Evolutionary conservation across 2,113 vertebrate genomes (phyloP).

Genomic region (Hypomesus transpacificus): DNA sequence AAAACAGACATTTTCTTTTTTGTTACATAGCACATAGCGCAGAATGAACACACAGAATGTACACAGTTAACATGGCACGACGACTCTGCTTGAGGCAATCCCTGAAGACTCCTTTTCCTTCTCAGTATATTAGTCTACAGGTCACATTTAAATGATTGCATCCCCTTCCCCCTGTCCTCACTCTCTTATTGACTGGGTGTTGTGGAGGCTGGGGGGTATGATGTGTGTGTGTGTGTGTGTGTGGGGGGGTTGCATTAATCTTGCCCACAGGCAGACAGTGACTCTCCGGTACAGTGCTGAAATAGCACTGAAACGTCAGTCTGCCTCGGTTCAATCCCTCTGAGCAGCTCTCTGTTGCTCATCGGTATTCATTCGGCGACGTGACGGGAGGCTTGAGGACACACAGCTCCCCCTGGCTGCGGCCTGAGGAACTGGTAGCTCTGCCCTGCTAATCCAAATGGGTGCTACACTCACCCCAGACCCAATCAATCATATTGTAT

Average conservation of each 20-base stretch:
- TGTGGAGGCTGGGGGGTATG: slow-evolving; percentile 14
- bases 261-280: slow-evolving; percentile 65
- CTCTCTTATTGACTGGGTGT: slow-evolving; percentile 53
- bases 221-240: slow-evolving; percentile 17
- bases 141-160: slow-evolving; percentile 61
- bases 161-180: slow-evolving; percentile 28
- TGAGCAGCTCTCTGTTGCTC: slow-evolving; percentile 47
- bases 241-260: slow-evolving; percentile 38
- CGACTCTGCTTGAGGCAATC: slow-evolving; percentile 53
- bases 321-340: slow-evolving; percentile 56
- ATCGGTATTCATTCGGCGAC: slow-evolving; percentile 57
- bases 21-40: slow-evolving; percentile 13
- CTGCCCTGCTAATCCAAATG: background rate
- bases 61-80: background rate
- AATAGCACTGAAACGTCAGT: slow-evolving; percentile 54
- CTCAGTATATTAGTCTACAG: slow-evolving; percentile 32
- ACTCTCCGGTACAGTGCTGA: slow-evolving; percentile 58
- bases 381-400: slow-evolving; percentile 43
- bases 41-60: slow-evolving; percentile 36
- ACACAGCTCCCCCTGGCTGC: slow-evolving; percentile 69
- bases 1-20: background rate
- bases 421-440: slow-evolving; percentile 44
- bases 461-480: background rate
- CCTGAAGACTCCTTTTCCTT: slow-evolving; percentile 25
- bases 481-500: background rate